These are phyloP conservation scores for Grantiella picta DNA, from an alignment of 2,113 vertebrate species.

Conservation along the genomic window DNA sequence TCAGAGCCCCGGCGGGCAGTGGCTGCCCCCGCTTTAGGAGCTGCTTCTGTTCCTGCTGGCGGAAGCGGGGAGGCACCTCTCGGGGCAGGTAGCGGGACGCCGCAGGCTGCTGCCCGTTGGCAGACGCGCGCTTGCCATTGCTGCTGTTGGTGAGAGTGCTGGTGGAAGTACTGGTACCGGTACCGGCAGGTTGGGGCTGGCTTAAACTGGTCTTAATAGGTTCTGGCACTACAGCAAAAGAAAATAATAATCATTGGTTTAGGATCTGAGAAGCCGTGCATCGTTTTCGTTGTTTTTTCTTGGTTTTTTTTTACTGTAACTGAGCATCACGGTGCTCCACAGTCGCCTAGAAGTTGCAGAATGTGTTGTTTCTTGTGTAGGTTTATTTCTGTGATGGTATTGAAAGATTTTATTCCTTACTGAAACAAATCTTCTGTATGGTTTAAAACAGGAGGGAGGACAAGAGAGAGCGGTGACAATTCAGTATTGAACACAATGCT, in stretches of 20 bases:
- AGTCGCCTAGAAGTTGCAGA: neutral
- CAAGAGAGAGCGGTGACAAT: neutral
- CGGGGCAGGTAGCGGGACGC: slow-evolving; percentile 91
- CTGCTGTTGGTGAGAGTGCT: slow-evolving; percentile 83
- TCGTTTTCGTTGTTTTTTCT: neutral
- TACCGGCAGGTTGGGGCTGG: slow-evolving; percentile 87
- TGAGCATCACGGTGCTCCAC: neutral
- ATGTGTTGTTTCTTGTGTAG: rapidly evolving
- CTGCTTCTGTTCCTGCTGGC: slow-evolving; percentile 98
- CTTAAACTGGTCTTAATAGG: slow-evolving; percentile 89
- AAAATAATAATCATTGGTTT: neutral
- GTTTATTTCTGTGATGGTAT: neutral
- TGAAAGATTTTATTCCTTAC: neutral
- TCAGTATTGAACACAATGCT: neutral
- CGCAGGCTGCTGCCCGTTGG: slow-evolving; percentile 81
- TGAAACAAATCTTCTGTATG: neutral
- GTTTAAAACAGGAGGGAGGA: neutral
- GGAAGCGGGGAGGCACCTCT: slow-evolving; percentile 96
- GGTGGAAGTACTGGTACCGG: slow-evolving; percentile 84
- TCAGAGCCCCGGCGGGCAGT: slow-evolving; percentile 81
- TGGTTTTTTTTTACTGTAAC: neutral
- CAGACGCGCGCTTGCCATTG: slow-evolving; percentile 90
- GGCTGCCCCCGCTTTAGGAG: slow-evolving; percentile 96
- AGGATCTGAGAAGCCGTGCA: no score
- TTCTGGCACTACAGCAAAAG: slow-evolving; percentile 86